These are phyloP conservation scores for Hipparchia semele DNA, from an alignment of 2,888 invertebrate genomes.

Conservation along the genomic window DNA sequence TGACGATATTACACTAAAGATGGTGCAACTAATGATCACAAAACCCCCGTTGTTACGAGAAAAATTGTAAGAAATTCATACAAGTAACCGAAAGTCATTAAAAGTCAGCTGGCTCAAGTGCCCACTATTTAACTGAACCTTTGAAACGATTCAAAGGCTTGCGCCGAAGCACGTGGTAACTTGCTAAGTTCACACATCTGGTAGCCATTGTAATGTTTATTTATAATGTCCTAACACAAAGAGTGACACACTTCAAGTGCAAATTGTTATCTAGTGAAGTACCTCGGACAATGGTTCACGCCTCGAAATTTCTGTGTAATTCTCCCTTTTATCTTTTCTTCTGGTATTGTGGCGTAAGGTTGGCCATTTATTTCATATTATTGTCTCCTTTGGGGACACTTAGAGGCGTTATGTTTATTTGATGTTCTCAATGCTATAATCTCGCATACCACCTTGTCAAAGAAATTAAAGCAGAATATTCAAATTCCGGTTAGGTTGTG, in stretches of 20 bases:
- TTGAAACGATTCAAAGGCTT: conserved; percentile 54
- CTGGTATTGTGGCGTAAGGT: conserved; percentile 71
- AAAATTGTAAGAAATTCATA: conserved; percentile 1
- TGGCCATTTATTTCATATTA: conserved; percentile 75
- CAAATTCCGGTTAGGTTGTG: no score
- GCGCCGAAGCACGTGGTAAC: conserved; percentile 50
- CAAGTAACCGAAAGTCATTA: conserved; percentile 27
- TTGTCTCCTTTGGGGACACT: conserved; percentile 66
- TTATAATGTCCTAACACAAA: conserved; percentile 72
- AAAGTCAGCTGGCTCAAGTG: conserved; percentile 48
- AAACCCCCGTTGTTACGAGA: neutral
- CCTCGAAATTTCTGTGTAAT: conserved; percentile 80
- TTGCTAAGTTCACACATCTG: conserved; percentile 63
- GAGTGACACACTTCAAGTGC: conserved; percentile 67
- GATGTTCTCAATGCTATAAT: conserved; percentile 20
- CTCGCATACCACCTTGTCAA: neutral
- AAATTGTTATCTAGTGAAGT: conserved; percentile 77
- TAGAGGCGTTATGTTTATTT: conserved; percentile 70
- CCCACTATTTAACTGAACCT: conserved; percentile 36
- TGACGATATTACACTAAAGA: no score
- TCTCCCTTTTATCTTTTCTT: conserved; percentile 73
- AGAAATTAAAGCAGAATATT: neutral
- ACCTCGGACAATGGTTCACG: conserved; percentile 68
- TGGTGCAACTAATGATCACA: neutral
- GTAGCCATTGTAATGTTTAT: conserved; percentile 73